Evolutionary conservation across 2,113 vertebrate genomes (phyloP).

Genomic region (Fregata magnificens): DNA sequence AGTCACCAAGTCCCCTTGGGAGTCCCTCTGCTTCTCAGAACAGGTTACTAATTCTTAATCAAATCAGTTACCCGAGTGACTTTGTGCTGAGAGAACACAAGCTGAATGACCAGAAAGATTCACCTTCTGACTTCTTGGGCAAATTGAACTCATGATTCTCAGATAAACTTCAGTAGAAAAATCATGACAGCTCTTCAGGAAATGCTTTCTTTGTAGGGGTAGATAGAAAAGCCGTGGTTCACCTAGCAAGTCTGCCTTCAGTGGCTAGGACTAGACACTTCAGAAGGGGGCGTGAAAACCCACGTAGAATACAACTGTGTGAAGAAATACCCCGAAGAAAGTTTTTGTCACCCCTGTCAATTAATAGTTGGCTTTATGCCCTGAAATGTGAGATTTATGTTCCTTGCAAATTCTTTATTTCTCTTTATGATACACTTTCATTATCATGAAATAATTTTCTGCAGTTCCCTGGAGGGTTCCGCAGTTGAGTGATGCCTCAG

Average conservation of each 20-base stretch:
- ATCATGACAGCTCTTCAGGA: background rate
- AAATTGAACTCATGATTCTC: background rate
- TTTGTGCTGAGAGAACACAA: background rate
- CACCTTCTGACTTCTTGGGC: background rate
- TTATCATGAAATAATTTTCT: background rate
- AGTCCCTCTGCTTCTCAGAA: background rate
- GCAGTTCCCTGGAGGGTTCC: background rate
- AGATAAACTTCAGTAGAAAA: background rate
- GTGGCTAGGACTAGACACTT: background rate
- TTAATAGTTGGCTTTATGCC: background rate
- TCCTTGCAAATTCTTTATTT: background rate
- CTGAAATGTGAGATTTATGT: background rate
- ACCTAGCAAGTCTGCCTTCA: background rate
- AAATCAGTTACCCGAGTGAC: background rate
- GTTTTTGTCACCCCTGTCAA: background rate
- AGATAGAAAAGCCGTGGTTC: background rate
- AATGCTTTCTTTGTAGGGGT: background rate
- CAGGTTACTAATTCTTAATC: slow-evolving; percentile 30
- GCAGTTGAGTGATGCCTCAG: no score
- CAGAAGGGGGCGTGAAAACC: background rate
- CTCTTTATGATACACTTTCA: background rate
- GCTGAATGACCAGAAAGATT: background rate
- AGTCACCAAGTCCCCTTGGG: background rate
- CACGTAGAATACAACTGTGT: background rate
- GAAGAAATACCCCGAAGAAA: background rate